Conservation (phyloP, 1,140 invertebrate genomes). For the Aphaenogaster ashmeadi region DNA sequence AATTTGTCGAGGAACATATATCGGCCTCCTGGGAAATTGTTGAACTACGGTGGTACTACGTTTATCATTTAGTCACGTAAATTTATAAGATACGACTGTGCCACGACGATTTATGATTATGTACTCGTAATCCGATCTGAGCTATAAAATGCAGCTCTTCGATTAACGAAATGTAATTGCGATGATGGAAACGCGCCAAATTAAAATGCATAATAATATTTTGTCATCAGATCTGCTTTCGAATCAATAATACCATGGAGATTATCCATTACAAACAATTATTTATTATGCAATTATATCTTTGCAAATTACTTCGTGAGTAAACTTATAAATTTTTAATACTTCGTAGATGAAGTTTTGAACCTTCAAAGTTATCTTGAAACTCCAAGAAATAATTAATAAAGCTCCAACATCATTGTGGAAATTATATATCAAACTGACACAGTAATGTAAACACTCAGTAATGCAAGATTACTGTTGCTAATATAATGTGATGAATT, state of each 20-base stretch:
- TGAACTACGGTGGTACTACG: conserved; percentile 22
- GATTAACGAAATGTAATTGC: neutral
- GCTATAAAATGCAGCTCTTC: neutral
- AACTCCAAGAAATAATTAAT: conserved; percentile 41
- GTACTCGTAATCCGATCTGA: conserved; percentile 1
- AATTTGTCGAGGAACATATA: conserved; percentile 39
- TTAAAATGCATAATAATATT: neutral
- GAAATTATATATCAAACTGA: conserved; percentile 32
- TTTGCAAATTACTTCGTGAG: neutral
- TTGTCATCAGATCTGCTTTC: no score
- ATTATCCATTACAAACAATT: neutral
- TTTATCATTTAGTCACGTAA: conserved; percentile 39
- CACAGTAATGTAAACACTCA: conserved; percentile 14
- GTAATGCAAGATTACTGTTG: conserved; percentile 24
- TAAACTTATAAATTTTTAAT: conserved; percentile 15
- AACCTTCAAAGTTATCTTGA: neutral
- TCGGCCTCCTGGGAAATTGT: conserved; percentile 50
- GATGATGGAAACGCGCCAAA: neutral
- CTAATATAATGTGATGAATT: neutral
- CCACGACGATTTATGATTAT: conserved; percentile 38
- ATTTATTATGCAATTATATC: neutral
- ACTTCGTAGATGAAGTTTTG: conserved; percentile 23
- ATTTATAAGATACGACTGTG: conserved; percentile 45
- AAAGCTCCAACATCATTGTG: neutral
- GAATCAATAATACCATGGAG: neutral